phyloP scores from a whole-genome alignment of 2,113 vertebrate species.

The Burhinus oedicnemus region DNA sequence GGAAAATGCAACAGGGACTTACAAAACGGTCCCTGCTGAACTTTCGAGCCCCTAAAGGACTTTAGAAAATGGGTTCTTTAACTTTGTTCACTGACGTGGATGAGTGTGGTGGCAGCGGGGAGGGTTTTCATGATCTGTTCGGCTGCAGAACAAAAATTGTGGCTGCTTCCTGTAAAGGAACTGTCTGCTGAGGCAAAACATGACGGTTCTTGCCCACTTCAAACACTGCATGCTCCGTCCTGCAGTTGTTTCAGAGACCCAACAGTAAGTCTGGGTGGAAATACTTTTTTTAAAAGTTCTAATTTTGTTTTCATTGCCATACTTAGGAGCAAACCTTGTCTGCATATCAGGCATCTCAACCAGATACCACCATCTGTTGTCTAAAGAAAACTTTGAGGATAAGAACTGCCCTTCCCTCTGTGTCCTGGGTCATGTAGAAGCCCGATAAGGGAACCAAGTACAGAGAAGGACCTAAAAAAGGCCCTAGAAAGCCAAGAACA shows the following conservation, averaged over 20 bases:
- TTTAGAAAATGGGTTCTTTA: background rate
- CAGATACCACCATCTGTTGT: background rate
- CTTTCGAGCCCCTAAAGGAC: background rate
- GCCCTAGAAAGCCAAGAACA: background rate
- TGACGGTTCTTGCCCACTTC: background rate
- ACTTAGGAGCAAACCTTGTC: background rate
- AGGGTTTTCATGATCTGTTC: background rate
- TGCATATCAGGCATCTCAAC: background rate
- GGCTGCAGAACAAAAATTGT: background rate
- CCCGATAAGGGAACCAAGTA: background rate
- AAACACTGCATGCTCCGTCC: accelerated
- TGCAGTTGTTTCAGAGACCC: background rate
- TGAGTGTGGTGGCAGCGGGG: background rate
- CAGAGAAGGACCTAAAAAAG: background rate
- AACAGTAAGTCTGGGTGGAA: background rate
- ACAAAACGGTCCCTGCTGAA: background rate
- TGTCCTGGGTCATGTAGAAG: background rate
- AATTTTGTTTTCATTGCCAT: background rate
- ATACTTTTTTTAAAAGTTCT: background rate
- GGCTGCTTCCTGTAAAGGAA: slow-evolving; percentile 36
- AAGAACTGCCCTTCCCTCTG: background rate
- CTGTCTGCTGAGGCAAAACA: background rate
- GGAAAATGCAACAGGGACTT: background rate
- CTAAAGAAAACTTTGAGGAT: background rate
- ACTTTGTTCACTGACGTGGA: background rate